phyloP scores from a whole-genome alignment of 2,888 invertebrate genomes.

The Sesia bembeciformis region DNA sequence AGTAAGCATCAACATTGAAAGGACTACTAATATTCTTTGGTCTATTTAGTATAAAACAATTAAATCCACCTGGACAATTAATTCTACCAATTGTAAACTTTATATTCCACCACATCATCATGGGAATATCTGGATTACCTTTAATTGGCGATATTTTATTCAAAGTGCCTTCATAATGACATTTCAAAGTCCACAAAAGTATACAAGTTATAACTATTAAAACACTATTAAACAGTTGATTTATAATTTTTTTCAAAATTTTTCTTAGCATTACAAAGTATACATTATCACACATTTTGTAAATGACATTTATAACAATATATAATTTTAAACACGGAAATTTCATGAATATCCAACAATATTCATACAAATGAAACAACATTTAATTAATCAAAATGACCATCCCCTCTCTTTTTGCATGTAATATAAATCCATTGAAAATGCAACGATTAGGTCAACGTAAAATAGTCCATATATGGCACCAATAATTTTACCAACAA shows the following conservation, averaged over 20 bases:
- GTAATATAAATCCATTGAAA: slow-evolving; percentile 45
- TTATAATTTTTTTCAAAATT: not conserved
- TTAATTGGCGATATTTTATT: not conserved
- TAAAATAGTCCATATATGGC: slow-evolving; percentile 57
- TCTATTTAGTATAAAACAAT: slow-evolving; percentile 37
- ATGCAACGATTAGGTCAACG: slow-evolving; percentile 49
- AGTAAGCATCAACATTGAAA: slow-evolving; percentile 67
- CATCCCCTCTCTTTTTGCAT: slow-evolving; percentile 50
- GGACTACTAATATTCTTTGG: slow-evolving; percentile 18
- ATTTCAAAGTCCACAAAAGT: not conserved
- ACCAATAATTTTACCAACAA: slow-evolving; percentile 34
- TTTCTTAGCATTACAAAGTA: too few species aligned
- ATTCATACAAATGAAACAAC: too few species aligned
- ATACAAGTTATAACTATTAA: not conserved
- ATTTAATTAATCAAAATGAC: slow-evolving; percentile 21
- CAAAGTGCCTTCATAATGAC: not conserved
- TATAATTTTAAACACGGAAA: too few species aligned
- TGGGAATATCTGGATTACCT: slow-evolving; percentile 21
- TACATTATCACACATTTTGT: too few species aligned
- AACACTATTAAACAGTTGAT: not conserved
- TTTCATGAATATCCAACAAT: too few species aligned
- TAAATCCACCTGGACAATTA: slow-evolving; percentile 29
- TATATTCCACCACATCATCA: slow-evolving; percentile 59
- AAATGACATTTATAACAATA: too few species aligned
- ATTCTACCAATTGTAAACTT: slow-evolving; percentile 39